A percentile compares a stretch with the other conserved stretches of the same genome.
Evolutionary conservation across 1,140 invertebrate genomes (phyloP).

Genomic region (Drosophila mauritiana): DNA sequence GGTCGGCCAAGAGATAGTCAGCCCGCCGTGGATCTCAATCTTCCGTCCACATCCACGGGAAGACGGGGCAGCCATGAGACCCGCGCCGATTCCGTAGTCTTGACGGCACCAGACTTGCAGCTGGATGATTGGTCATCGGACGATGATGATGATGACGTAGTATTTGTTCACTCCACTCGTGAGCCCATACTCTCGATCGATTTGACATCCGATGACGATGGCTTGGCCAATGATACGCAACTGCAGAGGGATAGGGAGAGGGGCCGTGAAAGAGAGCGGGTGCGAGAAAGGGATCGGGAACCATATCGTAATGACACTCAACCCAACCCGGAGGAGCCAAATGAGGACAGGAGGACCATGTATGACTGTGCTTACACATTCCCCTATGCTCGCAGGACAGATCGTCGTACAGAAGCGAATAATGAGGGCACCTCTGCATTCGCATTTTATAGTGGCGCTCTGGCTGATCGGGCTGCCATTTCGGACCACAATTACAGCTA

Average conservation of each 20-base stretch:
- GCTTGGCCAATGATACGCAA: constrained; percentile 30
- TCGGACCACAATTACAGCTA: constrained; percentile 71
- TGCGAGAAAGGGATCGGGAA: constrained; percentile 6
- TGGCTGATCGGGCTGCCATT: constrained; percentile 60
- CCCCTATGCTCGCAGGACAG: constrained; percentile 18
- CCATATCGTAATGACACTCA: background rate
- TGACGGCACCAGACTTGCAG: constrained; percentile 91
- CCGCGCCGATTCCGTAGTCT: constrained; percentile 82
- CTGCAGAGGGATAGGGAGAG: background rate
- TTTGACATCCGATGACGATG: constrained; percentile 78
- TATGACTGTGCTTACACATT: constrained; percentile 40
- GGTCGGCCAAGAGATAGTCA: constrained; percentile 60
- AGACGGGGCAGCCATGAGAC: constrained; percentile 24
- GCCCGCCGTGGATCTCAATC: constrained; percentile 34
- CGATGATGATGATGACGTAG: constrained; percentile 87
- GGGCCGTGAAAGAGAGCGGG: background rate
- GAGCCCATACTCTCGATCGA: constrained; percentile 82
- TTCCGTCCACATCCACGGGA: constrained; percentile 63
- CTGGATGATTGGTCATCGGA: constrained; percentile 90
- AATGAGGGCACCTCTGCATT: constrained; percentile 58
- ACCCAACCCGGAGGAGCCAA: constrained; percentile 1
- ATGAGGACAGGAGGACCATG: constrained; percentile 9
- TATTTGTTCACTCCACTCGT: constrained; percentile 81
- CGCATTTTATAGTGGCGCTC: constrained; percentile 66
- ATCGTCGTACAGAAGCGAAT: constrained; percentile 26